Evolutionary conservation across 1,140 invertebrate species (phyloP).

Genomic region (Zaprionus inermis): DNA sequence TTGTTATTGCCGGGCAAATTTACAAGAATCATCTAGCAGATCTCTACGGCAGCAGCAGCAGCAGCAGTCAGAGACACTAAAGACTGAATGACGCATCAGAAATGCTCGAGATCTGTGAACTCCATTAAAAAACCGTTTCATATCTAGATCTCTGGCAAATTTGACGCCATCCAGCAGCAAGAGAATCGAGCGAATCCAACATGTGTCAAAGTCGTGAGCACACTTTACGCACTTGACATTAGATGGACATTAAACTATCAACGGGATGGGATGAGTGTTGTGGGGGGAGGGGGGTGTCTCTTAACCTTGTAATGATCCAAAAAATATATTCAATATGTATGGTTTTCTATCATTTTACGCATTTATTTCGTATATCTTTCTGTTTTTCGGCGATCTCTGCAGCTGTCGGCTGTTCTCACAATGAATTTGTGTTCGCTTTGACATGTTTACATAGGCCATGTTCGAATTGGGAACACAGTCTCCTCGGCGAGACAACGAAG

Average conservation of each 20-base stretch:
- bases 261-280: conserved; percentile 13
- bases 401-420: conserved; percentile 66
- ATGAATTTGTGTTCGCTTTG: conserved; percentile 67
- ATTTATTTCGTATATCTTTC: conserved; percentile 5
- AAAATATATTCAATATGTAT: conserved; percentile 6
- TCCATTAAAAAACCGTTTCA: conserved; percentile 71
- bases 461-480: conserved; percentile 21
- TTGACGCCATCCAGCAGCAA: conserved; percentile 3
- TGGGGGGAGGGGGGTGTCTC: conserved; percentile 12
- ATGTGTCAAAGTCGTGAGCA: conserved; percentile 63
- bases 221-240: conserved; percentile 65
- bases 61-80: not conserved
- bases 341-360: conserved; percentile 22
- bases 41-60: conserved; percentile 14
- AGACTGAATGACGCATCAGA: conserved; percentile 56
- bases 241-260: conserved; percentile 13
- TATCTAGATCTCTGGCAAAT: conserved; percentile 9
- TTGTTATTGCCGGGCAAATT: conserved; percentile 49
- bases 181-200: conserved; percentile 41
- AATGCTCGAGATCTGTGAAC: conserved; percentile 62
- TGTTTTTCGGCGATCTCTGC: conserved; percentile 40
- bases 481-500: not conserved
- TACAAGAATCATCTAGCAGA: conserved; percentile 76
- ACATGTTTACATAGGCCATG: conserved; percentile 69
- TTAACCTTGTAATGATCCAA: conserved; percentile 60